Conservation (phyloP, 37 sponge, comb jelly and placozoan species). For the Halichondria panicea region DNA sequence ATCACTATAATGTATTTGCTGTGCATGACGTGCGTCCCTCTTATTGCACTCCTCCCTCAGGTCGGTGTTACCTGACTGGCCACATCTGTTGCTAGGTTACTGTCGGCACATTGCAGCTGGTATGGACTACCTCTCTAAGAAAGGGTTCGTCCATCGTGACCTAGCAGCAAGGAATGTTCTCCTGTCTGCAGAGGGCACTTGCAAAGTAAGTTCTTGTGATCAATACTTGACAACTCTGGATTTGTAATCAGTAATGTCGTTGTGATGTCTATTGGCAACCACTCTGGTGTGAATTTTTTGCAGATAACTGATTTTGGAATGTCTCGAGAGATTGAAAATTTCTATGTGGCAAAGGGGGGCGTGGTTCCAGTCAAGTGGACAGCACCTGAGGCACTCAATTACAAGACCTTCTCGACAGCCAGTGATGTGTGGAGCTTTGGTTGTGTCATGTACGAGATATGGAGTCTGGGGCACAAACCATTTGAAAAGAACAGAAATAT, state of each 20-base stretch:
- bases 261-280: no score
- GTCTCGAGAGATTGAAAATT: constrained; percentile 25
- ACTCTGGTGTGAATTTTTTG: no score
- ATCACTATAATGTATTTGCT: no score
- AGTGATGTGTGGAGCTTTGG: constrained; percentile 45
- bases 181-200: constrained; percentile 16
- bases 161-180: constrained; percentile 58
- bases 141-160: constrained; percentile 54
- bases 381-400: constrained; percentile 10
- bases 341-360: constrained; percentile 22
- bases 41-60: no score
- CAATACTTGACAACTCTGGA: no score
- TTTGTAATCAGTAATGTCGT: no score
- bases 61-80: not conserved
- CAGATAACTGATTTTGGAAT: constrained; percentile 55
- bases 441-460: constrained; percentile 27
- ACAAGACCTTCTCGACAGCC: constrained; percentile 11
- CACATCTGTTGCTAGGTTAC: constrained; percentile 8
- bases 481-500: constrained; percentile 5
- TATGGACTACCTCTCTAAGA: constrained; percentile 48
- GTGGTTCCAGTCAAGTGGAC: constrained; percentile 39
- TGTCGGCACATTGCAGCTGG: constrained; percentile 56
- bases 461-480: constrained; percentile 35
- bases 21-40: no score
- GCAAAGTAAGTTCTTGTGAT: constrained; percentile 25